Evolutionary conservation across 2,797 vertebrate species (phyloP), one percentile per base, ranked within the genome.

Genomic region (Poeciliopsis infans): DNA sequence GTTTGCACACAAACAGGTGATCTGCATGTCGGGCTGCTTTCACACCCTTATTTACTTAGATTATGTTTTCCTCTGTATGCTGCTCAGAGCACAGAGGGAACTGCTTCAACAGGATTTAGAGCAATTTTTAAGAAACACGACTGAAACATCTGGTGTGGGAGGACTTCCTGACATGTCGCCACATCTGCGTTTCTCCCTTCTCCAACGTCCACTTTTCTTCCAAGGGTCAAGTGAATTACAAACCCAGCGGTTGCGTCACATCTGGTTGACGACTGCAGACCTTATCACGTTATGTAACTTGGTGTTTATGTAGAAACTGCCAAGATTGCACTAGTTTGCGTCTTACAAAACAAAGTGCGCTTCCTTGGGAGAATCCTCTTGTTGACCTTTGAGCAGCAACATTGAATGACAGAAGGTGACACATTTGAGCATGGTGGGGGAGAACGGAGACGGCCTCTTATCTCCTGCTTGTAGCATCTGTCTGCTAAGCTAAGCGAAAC

Each of bases 181-280:
- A 83, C 80, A 78, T 78, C 71, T 81, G 4, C 1, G 83, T 86
- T 88, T 87, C 82, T 71, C 80, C 77, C 61, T 80, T 33, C 10
- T 79, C 47, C 61, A 83, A 87, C 66, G 57, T 77, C 70, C 41
- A 79, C 13, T 64, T 79, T 51, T 69, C 61, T 2, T 45, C 53
- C 57, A 12, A 4, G 13, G 70, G 68, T 75, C 79, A 74, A 72
- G 16, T 1, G 4, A 7, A 25, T 49, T 2, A 28, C 68, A 33
- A 53, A 51, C 2, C 66, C 71, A 8, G 71, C 2, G 6, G 70
- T 78, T 85, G 39, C 41, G 15, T 80, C 74, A 79, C 11, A 72
- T 55, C 68, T 45, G 41, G 5, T 85, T 79, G 79, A 18, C 55
- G 8, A 5, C n/a, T 23, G 2, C 4, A 43, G 31, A 79, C 36